These are phyloP conservation scores for Eulemur macaco DNA, from an alignment of 2,113 vertebrate species.

Conservation along the genomic window DNA sequence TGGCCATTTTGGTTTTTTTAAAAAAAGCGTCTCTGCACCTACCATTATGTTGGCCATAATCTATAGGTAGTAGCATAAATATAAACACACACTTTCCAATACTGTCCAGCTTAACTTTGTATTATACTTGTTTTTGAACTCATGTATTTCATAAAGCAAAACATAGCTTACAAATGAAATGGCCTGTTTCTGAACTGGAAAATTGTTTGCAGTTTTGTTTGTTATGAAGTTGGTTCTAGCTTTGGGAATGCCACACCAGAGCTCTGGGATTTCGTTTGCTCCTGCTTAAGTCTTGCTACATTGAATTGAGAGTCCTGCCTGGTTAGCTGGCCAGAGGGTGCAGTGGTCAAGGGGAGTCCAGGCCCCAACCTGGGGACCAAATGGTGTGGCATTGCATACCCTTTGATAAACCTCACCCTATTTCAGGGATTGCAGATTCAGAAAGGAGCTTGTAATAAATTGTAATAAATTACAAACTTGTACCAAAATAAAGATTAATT, in stretches of 20 bases:
- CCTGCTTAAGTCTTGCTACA: not conserved
- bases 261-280: not conserved
- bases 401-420: not conserved
- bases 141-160: constrained; percentile 22
- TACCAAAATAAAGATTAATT: constrained; percentile 16
- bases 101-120: not conserved
- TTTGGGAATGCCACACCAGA: not conserved
- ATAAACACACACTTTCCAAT: not conserved
- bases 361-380: not conserved
- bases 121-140: not conserved
- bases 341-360: not conserved
- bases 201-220: not conserved
- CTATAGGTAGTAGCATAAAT: not conserved
- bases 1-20: not conserved
- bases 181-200: not conserved
- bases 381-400: not conserved
- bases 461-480: not conserved
- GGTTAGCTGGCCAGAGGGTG: not conserved
- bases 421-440: not conserved
- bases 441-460: not conserved
- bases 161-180: not conserved
- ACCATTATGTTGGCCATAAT: not conserved
- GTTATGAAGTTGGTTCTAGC: not conserved
- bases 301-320: not conserved
- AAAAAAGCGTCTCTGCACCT: not conserved